Evolutionary conservation across 92 coral and sea anemone species (phyloP).

Genomic region (Plumapathes pennacea): DNA sequence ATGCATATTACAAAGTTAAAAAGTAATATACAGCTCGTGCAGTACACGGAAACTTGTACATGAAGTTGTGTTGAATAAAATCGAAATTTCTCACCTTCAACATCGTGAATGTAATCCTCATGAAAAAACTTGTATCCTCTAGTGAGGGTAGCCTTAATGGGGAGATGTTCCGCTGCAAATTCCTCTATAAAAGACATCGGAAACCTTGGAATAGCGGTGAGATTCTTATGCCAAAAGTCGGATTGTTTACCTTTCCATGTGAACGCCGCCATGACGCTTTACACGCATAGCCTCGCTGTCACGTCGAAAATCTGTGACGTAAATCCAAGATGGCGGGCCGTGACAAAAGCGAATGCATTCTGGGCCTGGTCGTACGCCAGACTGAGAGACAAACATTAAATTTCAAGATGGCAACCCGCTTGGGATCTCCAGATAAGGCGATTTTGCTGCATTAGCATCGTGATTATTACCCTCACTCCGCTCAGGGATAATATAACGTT

Average conservation of each 20-base stretch:
- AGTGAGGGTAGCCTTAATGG: slow-evolving; percentile 37
- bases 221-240: slow-evolving; percentile 51
- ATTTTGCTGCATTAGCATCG: too few species aligned
- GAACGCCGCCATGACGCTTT: slow-evolving; percentile 7
- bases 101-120: slow-evolving; percentile 28
- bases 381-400: too few species aligned
- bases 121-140: slow-evolving; percentile 49
- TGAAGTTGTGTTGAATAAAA: too few species aligned
- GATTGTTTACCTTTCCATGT: slow-evolving; percentile 6
- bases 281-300: slow-evolving; percentile 42
- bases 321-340: slow-evolving; percentile 43
- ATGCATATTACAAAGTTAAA: too few species aligned
- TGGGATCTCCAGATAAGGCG: too few species aligned
- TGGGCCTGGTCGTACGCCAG: too few species aligned
- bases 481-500: too few species aligned
- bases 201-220: slow-evolving; percentile 22
- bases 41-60: too few species aligned
- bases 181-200: slow-evolving; percentile 28
- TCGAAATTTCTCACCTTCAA: slow-evolving; percentile 30
- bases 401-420: too few species aligned
- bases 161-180: slow-evolving; percentile 27
- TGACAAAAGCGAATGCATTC: slow-evolving; percentile 45
- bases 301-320: slow-evolving; percentile 37
- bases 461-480: too few species aligned
- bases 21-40: too few species aligned